Conservation (phyloP, 2,113 vertebrate species). For the Illadopsis cleaveri region DNA sequence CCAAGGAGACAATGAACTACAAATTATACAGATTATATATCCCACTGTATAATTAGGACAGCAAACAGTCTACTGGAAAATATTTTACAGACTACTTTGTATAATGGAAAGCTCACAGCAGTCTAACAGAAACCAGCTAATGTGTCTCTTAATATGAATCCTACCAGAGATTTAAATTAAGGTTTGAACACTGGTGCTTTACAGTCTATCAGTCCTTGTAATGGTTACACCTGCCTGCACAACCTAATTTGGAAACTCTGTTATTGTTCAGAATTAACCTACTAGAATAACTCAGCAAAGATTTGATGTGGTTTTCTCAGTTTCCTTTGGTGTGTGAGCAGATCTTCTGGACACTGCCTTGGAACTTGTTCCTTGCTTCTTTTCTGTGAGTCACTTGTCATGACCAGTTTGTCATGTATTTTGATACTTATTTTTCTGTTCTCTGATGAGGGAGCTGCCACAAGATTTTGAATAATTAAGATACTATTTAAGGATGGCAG, state of each 20-base stretch:
- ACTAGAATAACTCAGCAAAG: background rate
- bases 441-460: background rate
- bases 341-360: background rate
- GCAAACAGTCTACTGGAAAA: slow-evolving; percentile 39
- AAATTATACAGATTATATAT: slow-evolving; percentile 26
- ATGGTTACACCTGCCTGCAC: background rate
- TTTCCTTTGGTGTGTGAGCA: background rate
- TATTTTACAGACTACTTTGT: slow-evolving; percentile 53
- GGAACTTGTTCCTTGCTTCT: background rate
- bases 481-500: background rate
- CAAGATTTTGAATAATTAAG: background rate
- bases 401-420: background rate
- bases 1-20: slow-evolving; percentile 6
- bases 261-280: slow-evolving; percentile 17
- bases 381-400: background rate
- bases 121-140: background rate
- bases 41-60: slow-evolving; percentile 50
- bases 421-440: background rate
- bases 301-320: background rate
- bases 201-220: slow-evolving; percentile 23
- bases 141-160: slow-evolving; percentile 43
- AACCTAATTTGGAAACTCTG: background rate
- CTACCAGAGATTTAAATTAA: slow-evolving; percentile 60
- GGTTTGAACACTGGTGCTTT: background rate
- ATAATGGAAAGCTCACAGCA: slow-evolving; percentile 55